These are phyloP conservation scores for Hyposmocoma kahamanoa DNA, from an alignment of 1,140 invertebrate genomes.

Conservation along the genomic window DNA sequence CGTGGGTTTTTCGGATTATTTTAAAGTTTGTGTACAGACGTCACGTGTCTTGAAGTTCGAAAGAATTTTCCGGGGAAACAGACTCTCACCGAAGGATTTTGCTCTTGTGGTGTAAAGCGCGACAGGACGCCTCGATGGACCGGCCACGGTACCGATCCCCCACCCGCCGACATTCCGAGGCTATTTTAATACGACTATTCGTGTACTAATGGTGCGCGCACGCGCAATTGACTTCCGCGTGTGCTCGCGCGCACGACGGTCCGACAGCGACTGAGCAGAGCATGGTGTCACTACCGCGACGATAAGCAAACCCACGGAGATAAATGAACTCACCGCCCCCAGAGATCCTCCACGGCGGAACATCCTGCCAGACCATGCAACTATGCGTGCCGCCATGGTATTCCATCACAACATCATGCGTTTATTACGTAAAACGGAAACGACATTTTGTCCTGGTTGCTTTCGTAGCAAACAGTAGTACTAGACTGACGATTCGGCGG, in stretches of 20 bases:
- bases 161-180: slow-evolving; percentile 68
- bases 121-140: slow-evolving; percentile 78
- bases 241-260: slow-evolving; percentile 62
- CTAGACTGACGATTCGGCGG: slow-evolving; percentile 41
- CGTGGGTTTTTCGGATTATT: slow-evolving; percentile 50
- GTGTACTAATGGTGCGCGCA: slow-evolving; percentile 53
- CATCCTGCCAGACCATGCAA: slow-evolving; percentile 56
- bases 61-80: slow-evolving; percentile 33
- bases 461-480: slow-evolving; percentile 44
- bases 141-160: slow-evolving; percentile 79
- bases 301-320: slow-evolving; percentile 60
- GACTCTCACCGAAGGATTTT: slow-evolving; percentile 64
- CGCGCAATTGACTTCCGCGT: slow-evolving; percentile 67
- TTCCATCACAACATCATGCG: slow-evolving; percentile 10
- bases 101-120: slow-evolving; percentile 59
- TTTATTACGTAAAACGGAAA: slow-evolving; percentile 16
- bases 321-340: slow-evolving; percentile 65
- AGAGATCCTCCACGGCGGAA: slow-evolving; percentile 62
- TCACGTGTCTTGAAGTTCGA: slow-evolving; percentile 41
- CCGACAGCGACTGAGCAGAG: slow-evolving; percentile 57
- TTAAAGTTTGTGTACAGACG: slow-evolving; percentile 60
- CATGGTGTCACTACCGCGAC: slow-evolving; percentile 38
- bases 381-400: slow-evolving; percentile 42
- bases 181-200: slow-evolving; percentile 67
- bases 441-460: slow-evolving; percentile 29